Evolutionary conservation across 2,113 vertebrate genomes (phyloP).

Genomic region (Prolemur simus): DNA sequence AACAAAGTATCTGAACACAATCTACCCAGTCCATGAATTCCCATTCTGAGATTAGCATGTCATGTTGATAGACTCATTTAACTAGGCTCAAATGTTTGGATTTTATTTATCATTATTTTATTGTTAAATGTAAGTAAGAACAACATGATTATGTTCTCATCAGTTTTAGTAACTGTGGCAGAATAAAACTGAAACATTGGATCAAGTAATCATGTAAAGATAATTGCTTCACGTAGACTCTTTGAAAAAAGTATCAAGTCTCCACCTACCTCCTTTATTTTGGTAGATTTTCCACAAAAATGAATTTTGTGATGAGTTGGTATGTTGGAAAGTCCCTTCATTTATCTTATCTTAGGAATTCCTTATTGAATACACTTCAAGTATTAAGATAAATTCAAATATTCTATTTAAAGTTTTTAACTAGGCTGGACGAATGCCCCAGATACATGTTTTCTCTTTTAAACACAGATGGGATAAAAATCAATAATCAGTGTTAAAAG

Average conservation of each 20-base stretch:
- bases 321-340: not conserved
- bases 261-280: not conserved
- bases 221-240: not conserved
- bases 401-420: not conserved
- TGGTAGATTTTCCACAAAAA: constrained; percentile 24
- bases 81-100: not conserved
- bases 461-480: not conserved
- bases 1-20: constrained; percentile 25
- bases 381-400: constrained; percentile 29
- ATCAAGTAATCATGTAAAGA: not conserved
- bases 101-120: not conserved
- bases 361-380: not conserved
- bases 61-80: not conserved
- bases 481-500: not conserved
- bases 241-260: not conserved
- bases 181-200: not conserved
- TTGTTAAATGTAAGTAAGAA: not conserved
- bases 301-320: not conserved
- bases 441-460: not conserved
- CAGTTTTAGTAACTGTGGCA: not conserved
- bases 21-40: not conserved
- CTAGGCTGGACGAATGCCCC: not conserved
- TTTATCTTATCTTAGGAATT: not conserved
- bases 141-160: not conserved
- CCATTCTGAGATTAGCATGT: not conserved